phyloP scores from a whole-genome alignment of 2,113 vertebrate genomes.

The Eurystomus gularis region DNA sequence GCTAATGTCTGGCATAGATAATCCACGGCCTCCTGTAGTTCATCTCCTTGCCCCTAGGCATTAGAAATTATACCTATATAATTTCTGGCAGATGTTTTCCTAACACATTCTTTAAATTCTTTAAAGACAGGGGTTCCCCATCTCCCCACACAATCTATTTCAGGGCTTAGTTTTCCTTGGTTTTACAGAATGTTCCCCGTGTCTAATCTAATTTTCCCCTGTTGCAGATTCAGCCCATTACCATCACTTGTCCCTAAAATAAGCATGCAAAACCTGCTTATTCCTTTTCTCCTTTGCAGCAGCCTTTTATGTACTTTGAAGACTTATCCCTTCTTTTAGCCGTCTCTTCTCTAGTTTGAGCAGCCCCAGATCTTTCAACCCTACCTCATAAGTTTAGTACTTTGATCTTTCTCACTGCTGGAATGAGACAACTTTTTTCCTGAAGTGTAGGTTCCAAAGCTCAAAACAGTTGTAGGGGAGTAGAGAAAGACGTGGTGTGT shows the following conservation, averaged over 20 bases:
- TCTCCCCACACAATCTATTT: background rate
- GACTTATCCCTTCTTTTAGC: background rate
- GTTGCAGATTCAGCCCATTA: background rate
- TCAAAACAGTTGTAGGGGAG: background rate
- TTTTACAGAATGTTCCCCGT: background rate
- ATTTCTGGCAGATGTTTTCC: background rate
- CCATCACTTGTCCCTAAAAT: background rate
- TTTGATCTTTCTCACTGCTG: conserved; percentile 23
- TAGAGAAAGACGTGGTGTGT: background rate
- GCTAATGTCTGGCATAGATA: background rate
- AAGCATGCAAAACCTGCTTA: background rate
- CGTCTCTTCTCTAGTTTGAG: background rate
- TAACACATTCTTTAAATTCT: background rate
- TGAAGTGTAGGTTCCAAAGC: background rate
- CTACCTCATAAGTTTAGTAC: background rate
- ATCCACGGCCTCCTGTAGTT: background rate
- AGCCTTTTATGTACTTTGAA: background rate
- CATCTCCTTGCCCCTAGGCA: background rate
- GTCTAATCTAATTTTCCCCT: background rate
- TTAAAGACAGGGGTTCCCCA: background rate
- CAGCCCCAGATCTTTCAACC: conserved; percentile 23
- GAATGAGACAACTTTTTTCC: background rate
- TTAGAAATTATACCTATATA: background rate
- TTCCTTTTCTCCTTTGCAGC: background rate
- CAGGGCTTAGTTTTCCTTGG: background rate